These are phyloP conservation scores for Leptinotarsa peninsularis DNA, from an alignment of 2,888 invertebrate genomes.

Conservation along the genomic window DNA sequence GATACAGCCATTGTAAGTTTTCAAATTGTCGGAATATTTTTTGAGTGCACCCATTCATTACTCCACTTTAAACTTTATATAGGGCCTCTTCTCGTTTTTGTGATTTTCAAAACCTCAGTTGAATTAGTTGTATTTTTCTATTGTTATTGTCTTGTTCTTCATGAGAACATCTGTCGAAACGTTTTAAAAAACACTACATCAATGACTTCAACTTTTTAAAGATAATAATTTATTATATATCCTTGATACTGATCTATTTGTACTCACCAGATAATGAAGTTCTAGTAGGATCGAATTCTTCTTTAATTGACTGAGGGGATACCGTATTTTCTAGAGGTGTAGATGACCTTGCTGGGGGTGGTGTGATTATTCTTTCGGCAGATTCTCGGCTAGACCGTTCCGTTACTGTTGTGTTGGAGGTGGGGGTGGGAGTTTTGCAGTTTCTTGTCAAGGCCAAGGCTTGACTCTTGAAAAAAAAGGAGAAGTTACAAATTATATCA, in stretches of 20 bases:
- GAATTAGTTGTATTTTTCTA: too few species aligned
- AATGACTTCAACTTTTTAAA: too few species aligned
- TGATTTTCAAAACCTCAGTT: too few species aligned
- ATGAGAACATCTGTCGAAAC: too few species aligned
- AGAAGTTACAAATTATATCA: conserved; percentile 19
- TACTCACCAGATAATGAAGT: conserved; percentile 67
- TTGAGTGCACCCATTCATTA: too few species aligned
- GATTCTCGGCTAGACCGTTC: conserved; percentile 67
- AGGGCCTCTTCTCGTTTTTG: too few species aligned
- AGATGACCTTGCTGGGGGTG: conserved; percentile 64
- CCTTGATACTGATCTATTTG: background rate
- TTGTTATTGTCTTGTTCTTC: too few species aligned
- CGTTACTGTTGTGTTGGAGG: conserved; percentile 55
- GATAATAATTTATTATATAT: too few species aligned
- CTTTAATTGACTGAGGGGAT: conserved; percentile 74
- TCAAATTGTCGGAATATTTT: too few species aligned
- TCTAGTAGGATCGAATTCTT: conserved; percentile 75
- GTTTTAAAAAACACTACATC: too few species aligned
- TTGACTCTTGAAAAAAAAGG: conserved; percentile 70
- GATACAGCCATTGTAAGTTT: too few species aligned
- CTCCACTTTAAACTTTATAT: too few species aligned
- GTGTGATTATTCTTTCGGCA: conserved; percentile 67
- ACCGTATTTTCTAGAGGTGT: conserved; percentile 66
- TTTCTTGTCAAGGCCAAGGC: conserved; percentile 75
- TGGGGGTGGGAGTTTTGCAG: conserved; percentile 65